A percentile compares a stretch with the other conserved stretches of the same genome.
Evolutionary conservation across 1,140 invertebrate species (phyloP).

Genomic region (Armadillidium nasatum): DNA sequence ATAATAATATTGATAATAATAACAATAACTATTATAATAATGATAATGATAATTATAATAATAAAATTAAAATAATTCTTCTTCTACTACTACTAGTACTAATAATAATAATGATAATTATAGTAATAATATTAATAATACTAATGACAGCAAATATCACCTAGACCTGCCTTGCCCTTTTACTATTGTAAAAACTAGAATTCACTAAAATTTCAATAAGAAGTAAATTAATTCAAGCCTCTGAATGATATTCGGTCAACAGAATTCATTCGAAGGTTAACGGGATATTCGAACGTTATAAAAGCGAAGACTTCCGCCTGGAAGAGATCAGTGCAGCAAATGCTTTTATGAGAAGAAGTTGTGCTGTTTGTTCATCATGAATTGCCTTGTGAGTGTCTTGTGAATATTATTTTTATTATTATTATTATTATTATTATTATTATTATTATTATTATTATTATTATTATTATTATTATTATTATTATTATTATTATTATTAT

Average conservation of each 20-base stretch:
- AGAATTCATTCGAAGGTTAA: background rate
- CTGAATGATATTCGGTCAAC: background rate
- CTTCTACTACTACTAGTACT: no score
- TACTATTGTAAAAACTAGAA: background rate
- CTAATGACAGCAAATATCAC: background rate
- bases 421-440: background rate
- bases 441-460: background rate
- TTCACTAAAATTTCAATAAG: no score
- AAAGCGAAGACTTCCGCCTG: background rate
- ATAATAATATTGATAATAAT: no score
- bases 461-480: slow-evolving; percentile 1
- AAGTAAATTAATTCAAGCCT: background rate
- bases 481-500: background rate
- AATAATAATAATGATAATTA: background rate
- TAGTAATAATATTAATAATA: background rate
- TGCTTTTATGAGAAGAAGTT: background rate
- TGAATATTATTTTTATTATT: background rate
- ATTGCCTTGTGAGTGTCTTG: background rate
- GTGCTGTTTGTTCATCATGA: background rate
- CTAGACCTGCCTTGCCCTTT: background rate
- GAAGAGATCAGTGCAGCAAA: background rate
- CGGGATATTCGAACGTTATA: background rate
- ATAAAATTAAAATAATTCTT: slow-evolving; percentile 58
- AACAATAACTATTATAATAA: background rate
- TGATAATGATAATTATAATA: background rate